Percentiles rank a stretch among this genome's conserved stretches.
Evolutionary conservation across 2,888 invertebrate genomes (phyloP).

Genomic region (Dusona sp.): DNA sequence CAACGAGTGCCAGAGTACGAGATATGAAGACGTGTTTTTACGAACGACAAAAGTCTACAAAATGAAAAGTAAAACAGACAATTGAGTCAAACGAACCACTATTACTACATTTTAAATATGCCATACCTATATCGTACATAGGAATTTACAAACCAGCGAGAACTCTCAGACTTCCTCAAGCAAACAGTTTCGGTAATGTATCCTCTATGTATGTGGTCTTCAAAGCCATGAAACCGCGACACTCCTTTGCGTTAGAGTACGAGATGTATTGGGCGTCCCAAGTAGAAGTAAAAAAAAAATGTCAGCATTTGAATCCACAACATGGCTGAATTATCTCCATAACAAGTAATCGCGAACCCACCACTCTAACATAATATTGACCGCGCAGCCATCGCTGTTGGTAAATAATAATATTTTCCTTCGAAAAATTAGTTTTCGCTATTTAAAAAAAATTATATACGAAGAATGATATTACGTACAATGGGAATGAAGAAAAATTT

Average conservation of each 20-base stretch:
- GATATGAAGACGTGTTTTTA: neutral
- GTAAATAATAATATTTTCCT: too few species aligned
- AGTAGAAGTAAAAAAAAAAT: neutral
- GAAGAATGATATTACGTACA: too few species aligned
- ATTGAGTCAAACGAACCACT: constrained; percentile 42
- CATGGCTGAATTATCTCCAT: neutral
- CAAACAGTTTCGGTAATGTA: constrained; percentile 46
- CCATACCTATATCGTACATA: constrained; percentile 18
- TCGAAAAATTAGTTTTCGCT: too few species aligned
- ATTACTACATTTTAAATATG: neutral
- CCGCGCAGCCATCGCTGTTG: too few species aligned
- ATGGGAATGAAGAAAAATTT: too few species aligned
- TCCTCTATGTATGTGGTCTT: constrained; percentile 1
- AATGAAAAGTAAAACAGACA: constrained; percentile 26
- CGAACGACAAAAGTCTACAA: constrained; percentile 10
- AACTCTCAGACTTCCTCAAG: constrained; percentile 32
- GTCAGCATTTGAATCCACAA: neutral
- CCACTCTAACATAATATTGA: too few species aligned
- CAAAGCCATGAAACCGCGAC: constrained; percentile 28
- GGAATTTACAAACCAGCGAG: constrained; percentile 29
- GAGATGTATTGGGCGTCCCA: neutral
- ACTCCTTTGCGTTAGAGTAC: constrained; percentile 11
- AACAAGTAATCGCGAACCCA: too few species aligned
- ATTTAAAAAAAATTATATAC: too few species aligned
- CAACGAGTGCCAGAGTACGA: constrained; percentile 11